phyloP scores from a whole-genome alignment of 2,888 invertebrate genomes.

The Acanthosepion pharaonis region DNA sequence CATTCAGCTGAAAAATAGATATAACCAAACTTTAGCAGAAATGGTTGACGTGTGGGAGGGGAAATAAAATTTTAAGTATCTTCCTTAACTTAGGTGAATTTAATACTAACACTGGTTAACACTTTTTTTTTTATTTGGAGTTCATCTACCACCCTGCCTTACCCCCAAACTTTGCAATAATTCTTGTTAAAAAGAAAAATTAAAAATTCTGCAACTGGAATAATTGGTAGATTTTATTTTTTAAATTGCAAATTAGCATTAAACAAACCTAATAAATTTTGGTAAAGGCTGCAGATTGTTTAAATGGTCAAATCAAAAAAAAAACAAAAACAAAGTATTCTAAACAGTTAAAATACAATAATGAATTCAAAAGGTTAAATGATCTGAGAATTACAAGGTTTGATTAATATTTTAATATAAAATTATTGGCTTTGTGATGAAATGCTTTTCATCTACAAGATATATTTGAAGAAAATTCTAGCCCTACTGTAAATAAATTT shows the following conservation, averaged over 20 bases:
- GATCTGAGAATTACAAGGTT: not conserved
- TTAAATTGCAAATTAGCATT: not conserved
- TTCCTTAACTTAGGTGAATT: not conserved
- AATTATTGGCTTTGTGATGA: not conserved
- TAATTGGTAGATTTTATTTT: not conserved
- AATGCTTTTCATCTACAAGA: no score
- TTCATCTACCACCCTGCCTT: not conserved
- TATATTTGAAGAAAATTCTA: no score
- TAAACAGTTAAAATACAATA: not conserved
- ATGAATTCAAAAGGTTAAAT: not conserved
- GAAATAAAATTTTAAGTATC: not conserved
- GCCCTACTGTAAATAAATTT: not conserved
- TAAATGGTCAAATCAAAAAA: no score
- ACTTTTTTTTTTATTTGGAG: not conserved
- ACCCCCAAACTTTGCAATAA: not conserved
- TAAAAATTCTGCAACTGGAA: not conserved
- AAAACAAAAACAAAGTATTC: not conserved
- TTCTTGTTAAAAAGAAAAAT: not conserved
- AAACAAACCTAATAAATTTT: not conserved
- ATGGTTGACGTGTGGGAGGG: not conserved
- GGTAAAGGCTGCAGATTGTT: not conserved
- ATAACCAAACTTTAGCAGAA: conserved; percentile 33
- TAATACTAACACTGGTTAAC: not conserved
- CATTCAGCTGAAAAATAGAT: conserved; percentile 33
- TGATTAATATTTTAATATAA: not conserved